A percentile compares a stretch with the other conserved stretches of the same genome.
These are phyloP conservation scores for Rousettus leschenaultii DNA, from an alignment of 2,113 vertebrate genomes.

Conservation along the genomic window DNA sequence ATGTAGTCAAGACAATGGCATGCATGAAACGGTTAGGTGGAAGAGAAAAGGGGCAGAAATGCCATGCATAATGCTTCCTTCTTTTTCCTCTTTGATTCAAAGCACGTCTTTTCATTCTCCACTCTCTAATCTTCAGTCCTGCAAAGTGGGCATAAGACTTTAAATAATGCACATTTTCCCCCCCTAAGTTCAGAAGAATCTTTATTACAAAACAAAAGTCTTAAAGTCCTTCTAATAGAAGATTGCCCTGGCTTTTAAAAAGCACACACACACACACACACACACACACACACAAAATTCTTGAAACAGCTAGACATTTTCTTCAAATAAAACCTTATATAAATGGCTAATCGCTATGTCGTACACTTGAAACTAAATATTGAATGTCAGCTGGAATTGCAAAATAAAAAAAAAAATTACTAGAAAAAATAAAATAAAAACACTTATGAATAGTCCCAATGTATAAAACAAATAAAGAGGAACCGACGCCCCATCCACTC, in stretches of 20 bases:
- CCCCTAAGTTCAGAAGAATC: not conserved
- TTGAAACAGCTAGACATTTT: not conserved
- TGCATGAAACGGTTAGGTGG: not conserved
- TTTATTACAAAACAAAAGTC: not conserved
- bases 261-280: too few relatives aligned
- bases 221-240: not conserved
- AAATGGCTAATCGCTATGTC: too few relatives aligned
- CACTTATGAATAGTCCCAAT: not conserved
- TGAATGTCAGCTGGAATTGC: too few relatives aligned
- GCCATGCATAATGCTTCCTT: rapidly evolving
- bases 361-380: too few relatives aligned
- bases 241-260: not conserved
- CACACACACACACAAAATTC: too few relatives aligned
- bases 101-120: not conserved
- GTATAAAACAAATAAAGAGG: not conserved
- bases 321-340: constrained; percentile 23
- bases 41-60: not conserved
- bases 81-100: not conserved
- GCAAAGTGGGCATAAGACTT: not conserved
- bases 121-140: not conserved
- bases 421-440: not conserved
- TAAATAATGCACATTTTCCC: not conserved
- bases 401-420: too few relatives aligned
- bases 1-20: not conserved
- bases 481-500: not conserved